Evolutionary conservation across 2,113 vertebrate species (phyloP).

Genomic region (Erythrolamprus reginae): DNA sequence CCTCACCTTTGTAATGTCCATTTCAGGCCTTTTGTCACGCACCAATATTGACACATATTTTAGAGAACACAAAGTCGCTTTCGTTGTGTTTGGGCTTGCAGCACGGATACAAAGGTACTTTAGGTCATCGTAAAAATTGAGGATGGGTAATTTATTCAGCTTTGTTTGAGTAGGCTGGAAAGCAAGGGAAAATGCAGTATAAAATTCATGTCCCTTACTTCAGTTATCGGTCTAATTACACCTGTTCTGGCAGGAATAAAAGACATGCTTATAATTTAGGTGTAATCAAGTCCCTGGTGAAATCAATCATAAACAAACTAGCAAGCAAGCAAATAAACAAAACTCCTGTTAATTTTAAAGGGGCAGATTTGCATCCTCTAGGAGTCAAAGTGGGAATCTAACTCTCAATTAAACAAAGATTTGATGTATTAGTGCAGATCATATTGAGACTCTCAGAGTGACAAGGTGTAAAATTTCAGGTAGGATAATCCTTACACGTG

Average conservation of each 20-base stretch:
- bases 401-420: neutral
- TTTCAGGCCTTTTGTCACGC: constrained; percentile 57
- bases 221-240: neutral
- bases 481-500: neutral
- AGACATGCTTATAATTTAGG: constrained; percentile 1
- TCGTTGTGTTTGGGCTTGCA: constrained; percentile 59
- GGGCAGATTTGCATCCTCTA: neutral
- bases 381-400: neutral
- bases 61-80: constrained; percentile 47
- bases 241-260: constrained; percentile 10
- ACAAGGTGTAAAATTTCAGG: neutral
- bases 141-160: constrained; percentile 63
- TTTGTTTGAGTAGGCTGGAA: constrained; percentile 64
- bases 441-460: neutral
- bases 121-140: constrained; percentile 62
- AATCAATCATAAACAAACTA: neutral
- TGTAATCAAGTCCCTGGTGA: neutral
- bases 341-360: neutral
- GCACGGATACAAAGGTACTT: constrained; percentile 56
- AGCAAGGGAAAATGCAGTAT: constrained; percentile 54
- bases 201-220: constrained; percentile 4
- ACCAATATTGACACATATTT: constrained; percentile 57
- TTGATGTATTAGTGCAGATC: neutral
- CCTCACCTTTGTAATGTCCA: constrained; percentile 58
- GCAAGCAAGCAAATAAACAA: neutral